Evolutionary conservation across 2,797 vertebrate species (phyloP).

Genomic region (Oryzias sinensis): DNA sequence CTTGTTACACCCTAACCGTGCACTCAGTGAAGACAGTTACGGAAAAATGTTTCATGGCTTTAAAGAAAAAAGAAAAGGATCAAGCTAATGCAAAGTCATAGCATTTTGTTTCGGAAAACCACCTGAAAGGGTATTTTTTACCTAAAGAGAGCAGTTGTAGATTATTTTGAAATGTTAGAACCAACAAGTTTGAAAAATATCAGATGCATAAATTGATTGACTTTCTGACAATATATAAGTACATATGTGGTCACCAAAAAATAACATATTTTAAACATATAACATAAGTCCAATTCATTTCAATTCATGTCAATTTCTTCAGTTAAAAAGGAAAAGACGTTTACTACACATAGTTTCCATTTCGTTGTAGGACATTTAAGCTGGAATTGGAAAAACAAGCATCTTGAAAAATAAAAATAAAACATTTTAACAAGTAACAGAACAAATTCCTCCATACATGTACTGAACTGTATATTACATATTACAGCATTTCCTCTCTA

Average conservation of each 20-base stretch:
- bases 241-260: background rate
- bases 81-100: constrained; percentile 19
- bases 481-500: no score
- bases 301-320: no score
- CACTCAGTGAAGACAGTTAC: constrained; percentile 50
- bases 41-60: constrained; percentile 39
- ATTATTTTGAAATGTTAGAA: background rate
- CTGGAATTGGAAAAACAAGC: no score
- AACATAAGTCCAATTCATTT: no score
- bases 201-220: background rate
- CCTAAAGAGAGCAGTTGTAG: background rate
- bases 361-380: no score
- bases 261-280: no score
- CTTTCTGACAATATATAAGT: background rate
- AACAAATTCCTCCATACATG: no score
- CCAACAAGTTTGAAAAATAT: background rate
- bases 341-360: no score
- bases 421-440: no score
- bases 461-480: no score
- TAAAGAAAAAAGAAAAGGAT: constrained; percentile 17
- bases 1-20: constrained; percentile 66
- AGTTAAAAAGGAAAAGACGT: no score
- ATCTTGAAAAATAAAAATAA: no score
- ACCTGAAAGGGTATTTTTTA: constrained; percentile 11
- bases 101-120: background rate